A percentile compares a stretch with the other conserved stretches of the same genome.
These are phyloP conservation scores for Globodera rostochiensis DNA, from an alignment of 1,140 invertebrate genomes.

Conservation along the genomic window DNA sequence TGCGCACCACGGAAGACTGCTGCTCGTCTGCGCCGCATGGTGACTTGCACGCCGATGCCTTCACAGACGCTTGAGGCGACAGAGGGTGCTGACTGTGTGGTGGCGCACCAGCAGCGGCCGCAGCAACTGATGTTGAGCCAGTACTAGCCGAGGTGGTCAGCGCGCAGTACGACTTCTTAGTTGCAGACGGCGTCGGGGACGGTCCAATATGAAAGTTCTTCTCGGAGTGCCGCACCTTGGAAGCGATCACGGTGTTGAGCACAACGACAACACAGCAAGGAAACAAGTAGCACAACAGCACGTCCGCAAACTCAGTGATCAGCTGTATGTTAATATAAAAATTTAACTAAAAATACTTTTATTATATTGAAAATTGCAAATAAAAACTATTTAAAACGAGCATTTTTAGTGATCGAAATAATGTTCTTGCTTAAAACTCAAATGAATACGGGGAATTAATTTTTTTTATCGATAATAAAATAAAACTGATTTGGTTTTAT, in stretches of 20 bases:
- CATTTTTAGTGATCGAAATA: too few relatives aligned
- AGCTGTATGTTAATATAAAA: constrained; percentile 22
- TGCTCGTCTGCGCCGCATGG: constrained; percentile 14
- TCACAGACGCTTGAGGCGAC: neutral
- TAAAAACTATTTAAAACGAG: too few relatives aligned
- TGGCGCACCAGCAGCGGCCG: neutral
- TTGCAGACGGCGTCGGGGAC: neutral
- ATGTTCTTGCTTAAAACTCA: too few relatives aligned
- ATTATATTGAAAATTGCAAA: too few relatives aligned
- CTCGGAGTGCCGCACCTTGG: constrained; percentile 47
- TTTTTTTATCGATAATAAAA: too few relatives aligned
- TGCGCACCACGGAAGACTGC: constrained; percentile 6
- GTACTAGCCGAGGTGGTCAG: neutral
- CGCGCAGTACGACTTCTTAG: constrained; percentile 1
- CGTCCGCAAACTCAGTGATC: constrained; percentile 54
- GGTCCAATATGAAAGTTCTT: constrained; percentile 35
- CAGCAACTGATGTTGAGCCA: constrained; percentile 14
- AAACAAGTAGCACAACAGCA: constrained; percentile 62
- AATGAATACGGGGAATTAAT: too few relatives aligned
- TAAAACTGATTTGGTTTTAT: too few relatives aligned
- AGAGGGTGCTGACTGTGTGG: neutral
- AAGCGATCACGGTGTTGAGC: constrained; percentile 60
- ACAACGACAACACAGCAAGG: constrained; percentile 61
- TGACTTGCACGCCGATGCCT: neutral
- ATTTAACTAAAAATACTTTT: too few relatives aligned